phyloP scores from a whole-genome alignment of 1,140 invertebrate genomes.

The Orchesella cincta region DNA sequence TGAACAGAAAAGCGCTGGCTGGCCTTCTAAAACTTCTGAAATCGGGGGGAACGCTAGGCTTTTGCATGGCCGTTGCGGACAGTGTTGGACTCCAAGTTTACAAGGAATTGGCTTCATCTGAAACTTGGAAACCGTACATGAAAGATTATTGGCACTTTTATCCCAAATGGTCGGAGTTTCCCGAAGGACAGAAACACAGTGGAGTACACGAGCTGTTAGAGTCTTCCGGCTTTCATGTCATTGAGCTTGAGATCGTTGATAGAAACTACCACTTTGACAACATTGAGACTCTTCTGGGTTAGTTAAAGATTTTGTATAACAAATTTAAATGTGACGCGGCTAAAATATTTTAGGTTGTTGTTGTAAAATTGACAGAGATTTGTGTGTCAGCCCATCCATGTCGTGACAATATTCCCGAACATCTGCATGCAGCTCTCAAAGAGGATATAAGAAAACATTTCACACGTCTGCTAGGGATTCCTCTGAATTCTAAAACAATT shows the following conservation, averaged over 20 bases:
- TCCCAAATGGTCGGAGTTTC: neutral
- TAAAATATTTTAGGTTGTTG: no score
- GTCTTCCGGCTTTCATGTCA: neutral
- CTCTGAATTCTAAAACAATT: no score
- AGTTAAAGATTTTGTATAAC: no score
- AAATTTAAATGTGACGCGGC: no score
- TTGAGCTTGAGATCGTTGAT: neutral
- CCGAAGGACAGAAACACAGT: neutral
- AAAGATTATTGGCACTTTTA: neutral
- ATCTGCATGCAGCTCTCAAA: neutral
- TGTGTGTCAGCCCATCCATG: neutral
- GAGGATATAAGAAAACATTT: neutral
- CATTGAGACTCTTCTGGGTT: no score
- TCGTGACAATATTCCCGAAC: neutral
- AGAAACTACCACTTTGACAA: neutral
- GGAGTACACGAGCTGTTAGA: neutral
- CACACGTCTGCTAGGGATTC: neutral
- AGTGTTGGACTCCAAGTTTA: neutral
- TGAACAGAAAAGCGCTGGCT: neutral
- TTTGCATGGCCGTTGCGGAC: neutral
- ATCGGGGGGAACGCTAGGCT: neutral
- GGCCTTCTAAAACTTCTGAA: neutral
- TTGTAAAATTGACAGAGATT: no score
- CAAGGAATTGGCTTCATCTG: neutral
- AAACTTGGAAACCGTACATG: neutral